Percentiles rank a stretch among this genome's conserved stretches.
These are phyloP conservation scores for Ischnura elegans DNA, from an alignment of 2,888 invertebrate genomes.

Conservation along the genomic window DNA sequence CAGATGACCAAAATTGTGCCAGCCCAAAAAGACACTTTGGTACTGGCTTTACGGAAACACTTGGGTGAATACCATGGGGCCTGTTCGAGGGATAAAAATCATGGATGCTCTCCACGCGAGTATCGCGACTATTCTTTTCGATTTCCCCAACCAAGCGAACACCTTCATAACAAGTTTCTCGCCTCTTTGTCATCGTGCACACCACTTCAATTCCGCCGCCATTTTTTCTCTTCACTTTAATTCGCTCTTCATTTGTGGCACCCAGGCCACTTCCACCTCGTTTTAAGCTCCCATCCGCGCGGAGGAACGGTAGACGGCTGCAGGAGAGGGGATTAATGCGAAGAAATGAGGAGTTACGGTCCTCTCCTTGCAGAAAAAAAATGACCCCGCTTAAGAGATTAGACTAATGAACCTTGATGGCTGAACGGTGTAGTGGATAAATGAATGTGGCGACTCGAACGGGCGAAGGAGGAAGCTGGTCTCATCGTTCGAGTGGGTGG, in stretches of 20 bases:
- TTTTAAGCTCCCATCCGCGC: not conserved
- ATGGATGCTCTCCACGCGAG: not conserved
- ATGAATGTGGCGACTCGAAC: conserved; percentile 51
- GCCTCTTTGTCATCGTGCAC: no score
- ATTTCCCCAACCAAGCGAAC: not conserved
- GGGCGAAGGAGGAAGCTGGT: conserved; percentile 62
- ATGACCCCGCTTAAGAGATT: conserved; percentile 59
- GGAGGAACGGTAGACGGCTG: not conserved
- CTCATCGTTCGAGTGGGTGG: not conserved
- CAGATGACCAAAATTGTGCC: no score
- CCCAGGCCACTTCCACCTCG: not conserved
- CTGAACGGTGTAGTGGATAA: conserved; percentile 64
- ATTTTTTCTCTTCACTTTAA: not conserved
- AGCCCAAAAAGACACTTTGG: no score
- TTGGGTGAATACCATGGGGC: no score
- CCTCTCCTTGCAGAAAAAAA: conserved; percentile 39
- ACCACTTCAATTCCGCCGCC: not conserved
- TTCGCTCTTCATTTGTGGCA: not conserved
- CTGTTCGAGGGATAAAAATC: no score
- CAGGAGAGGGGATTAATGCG: conserved; percentile 24
- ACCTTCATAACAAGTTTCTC: not conserved
- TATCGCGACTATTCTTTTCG: not conserved
- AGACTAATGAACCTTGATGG: conserved; percentile 67
- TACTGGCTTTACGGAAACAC: no score
- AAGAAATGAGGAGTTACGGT: conserved; percentile 63